phyloP scores from a whole-genome alignment of 2,888 invertebrate species.

The Epicampocera succincta region DNA sequence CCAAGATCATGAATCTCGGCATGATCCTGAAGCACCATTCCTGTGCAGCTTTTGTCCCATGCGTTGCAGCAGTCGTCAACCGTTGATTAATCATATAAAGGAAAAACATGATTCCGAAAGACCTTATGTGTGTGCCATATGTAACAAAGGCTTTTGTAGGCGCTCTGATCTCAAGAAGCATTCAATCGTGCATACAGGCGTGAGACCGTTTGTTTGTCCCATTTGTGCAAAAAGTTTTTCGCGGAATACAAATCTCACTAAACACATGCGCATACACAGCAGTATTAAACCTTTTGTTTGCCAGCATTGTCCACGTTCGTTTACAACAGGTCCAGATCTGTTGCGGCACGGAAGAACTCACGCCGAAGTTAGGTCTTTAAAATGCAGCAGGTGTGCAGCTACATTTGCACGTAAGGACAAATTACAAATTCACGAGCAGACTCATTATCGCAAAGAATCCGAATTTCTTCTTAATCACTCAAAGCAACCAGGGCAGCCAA shows the following conservation, averaged over 20 bases:
- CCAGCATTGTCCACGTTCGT: conserved; percentile 87
- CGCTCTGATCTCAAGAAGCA: conserved; percentile 88
- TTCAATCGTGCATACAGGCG: conserved; percentile 89
- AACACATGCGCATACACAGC: conserved; percentile 88
- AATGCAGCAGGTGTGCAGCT: conserved; percentile 86
- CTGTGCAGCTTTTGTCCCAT: conserved; percentile 78
- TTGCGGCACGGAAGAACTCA: conserved; percentile 87
- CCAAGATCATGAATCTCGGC: conserved; percentile 85
- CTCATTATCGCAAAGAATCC: conserved; percentile 81
- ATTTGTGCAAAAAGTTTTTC: conserved; percentile 89
- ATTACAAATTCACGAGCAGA: conserved; percentile 85
- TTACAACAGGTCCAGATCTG: conserved; percentile 87
- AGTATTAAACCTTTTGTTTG: conserved; percentile 88
- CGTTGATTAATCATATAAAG: conserved; percentile 85
- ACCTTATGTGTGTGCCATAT: conserved; percentile 87
- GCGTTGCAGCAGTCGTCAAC: conserved; percentile 75
- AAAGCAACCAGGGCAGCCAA: conserved; percentile 59
- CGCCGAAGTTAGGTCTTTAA: conserved; percentile 85
- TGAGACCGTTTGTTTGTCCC: conserved; percentile 87
- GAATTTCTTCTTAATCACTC: conserved; percentile 72
- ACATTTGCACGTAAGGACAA: conserved; percentile 88
- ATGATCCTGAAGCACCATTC: conserved; percentile 83
- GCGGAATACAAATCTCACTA: conserved; percentile 89
- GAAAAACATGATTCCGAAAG: conserved; percentile 87
- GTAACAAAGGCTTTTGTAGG: conserved; percentile 87